Evolutionary conservation across 1,140 invertebrate genomes (phyloP).

Genomic region (Habropoda laboriosa): DNA sequence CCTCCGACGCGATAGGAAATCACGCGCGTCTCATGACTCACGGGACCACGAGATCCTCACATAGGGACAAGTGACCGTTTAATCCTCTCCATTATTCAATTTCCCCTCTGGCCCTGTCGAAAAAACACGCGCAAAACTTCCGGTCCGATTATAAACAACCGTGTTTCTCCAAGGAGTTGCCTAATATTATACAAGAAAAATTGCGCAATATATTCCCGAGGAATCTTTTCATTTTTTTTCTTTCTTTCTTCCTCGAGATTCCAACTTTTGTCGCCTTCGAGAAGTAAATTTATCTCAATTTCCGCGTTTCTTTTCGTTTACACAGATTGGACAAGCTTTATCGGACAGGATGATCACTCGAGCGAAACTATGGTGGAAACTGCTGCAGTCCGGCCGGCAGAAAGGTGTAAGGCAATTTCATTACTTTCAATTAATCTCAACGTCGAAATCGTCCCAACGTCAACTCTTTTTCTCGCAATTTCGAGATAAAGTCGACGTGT

Average conservation of each 20-base stretch:
- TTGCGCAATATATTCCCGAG: too few species aligned
- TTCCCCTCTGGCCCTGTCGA: background rate
- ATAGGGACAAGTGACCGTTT: conserved; percentile 15
- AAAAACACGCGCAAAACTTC: background rate
- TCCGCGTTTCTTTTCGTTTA: conserved; percentile 12
- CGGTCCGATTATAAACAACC: too few species aligned
- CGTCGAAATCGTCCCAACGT: too few species aligned
- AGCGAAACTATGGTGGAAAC: conserved; percentile 75
- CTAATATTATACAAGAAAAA: background rate
- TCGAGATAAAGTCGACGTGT: too few species aligned
- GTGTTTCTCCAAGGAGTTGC: too few species aligned
- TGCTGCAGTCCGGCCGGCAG: conserved; percentile 65
- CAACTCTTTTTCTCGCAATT: too few species aligned
- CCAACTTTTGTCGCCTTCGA: background rate
- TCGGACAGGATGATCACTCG: conserved; percentile 64
- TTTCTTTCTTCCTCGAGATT: background rate
- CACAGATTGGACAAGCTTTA: conserved; percentile 2
- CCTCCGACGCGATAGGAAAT: background rate
- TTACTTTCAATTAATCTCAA: background rate
- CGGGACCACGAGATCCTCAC: background rate
- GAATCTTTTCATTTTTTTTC: background rate
- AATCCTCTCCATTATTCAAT: conserved; percentile 34
- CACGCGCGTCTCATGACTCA: conserved; percentile 31
- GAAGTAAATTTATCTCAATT: too few species aligned
- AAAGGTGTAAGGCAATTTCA: conserved; percentile 73